phyloP scores from a whole-genome alignment of 2,113 vertebrate species.

The Pomatostomus ruficeps region DNA sequence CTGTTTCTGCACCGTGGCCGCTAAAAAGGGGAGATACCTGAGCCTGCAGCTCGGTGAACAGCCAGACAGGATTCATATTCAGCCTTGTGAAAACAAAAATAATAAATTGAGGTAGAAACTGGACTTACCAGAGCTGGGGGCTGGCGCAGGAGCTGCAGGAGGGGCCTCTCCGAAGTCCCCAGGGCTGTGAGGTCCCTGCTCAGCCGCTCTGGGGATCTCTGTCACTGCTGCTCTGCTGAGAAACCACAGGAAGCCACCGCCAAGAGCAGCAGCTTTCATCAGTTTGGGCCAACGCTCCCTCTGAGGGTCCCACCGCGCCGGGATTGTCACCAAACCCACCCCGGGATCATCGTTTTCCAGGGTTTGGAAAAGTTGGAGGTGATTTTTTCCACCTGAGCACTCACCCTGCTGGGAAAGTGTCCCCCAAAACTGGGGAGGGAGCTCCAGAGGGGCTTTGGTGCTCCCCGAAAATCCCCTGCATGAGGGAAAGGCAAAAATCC shows the following conservation, averaged over 20 bases:
- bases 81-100: not conserved
- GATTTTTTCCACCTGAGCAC: no score
- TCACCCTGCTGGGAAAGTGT: not conserved
- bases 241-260: conserved; percentile 39
- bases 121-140: not conserved
- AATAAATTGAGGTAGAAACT: not conserved
- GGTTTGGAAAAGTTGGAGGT: no score
- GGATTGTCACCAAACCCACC: no score
- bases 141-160: not conserved
- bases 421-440: rapidly evolving
- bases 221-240: not conserved
- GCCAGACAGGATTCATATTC: rapidly evolving
- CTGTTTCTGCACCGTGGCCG: rapidly evolving
- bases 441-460: rapidly evolving
- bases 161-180: not conserved
- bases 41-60: not conserved
- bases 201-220: not conserved
- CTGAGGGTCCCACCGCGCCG: no score
- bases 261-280: no score
- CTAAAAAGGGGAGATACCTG: rapidly evolving
- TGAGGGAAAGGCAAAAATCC: rapidly evolving
- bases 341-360: no score
- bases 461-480: rapidly evolving
- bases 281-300: no score
- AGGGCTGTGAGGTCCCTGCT: not conserved